Percentiles rank a stretch among this genome's conserved stretches.
Conservation (phyloP, 1,140 invertebrate species). For the Dendroctonus valens region DNA sequence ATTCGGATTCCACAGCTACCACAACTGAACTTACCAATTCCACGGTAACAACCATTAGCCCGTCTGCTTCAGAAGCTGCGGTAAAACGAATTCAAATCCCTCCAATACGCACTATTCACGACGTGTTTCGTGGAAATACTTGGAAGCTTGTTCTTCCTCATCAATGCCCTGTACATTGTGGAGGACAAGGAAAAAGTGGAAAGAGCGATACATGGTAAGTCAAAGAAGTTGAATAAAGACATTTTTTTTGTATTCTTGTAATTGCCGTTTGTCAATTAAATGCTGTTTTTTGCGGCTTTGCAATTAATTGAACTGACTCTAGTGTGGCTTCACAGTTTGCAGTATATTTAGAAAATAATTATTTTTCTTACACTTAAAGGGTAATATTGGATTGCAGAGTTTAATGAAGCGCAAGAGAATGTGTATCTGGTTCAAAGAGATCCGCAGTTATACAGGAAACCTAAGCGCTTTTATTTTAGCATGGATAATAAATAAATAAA, state of each 20-base stretch:
- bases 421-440: no score
- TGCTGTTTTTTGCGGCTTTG: no score
- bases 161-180: constrained; percentile 83
- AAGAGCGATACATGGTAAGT: constrained; percentile 65
- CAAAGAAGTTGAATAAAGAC: neutral
- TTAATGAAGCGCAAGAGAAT: no score
- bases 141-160: constrained; percentile 86
- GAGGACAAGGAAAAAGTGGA: constrained; percentile 76
- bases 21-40: neutral
- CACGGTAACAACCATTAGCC: constrained; percentile 9
- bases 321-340: no score
- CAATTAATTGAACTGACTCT: no score
- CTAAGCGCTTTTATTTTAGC: no score
- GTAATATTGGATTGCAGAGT: no score
- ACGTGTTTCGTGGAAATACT: constrained; percentile 88
- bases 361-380: no score
- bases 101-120: constrained; percentile 90
- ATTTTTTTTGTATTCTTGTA: neutral
- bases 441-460: no score
- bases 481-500: no score
- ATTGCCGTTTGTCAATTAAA: neutral
- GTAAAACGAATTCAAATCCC: constrained; percentile 66
- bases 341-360: no score
- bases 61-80: constrained; percentile 36
- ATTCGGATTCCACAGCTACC: neutral